phyloP scores from a whole-genome alignment of 1,140 invertebrate genomes.

The Bombus cullumanus region DNA sequence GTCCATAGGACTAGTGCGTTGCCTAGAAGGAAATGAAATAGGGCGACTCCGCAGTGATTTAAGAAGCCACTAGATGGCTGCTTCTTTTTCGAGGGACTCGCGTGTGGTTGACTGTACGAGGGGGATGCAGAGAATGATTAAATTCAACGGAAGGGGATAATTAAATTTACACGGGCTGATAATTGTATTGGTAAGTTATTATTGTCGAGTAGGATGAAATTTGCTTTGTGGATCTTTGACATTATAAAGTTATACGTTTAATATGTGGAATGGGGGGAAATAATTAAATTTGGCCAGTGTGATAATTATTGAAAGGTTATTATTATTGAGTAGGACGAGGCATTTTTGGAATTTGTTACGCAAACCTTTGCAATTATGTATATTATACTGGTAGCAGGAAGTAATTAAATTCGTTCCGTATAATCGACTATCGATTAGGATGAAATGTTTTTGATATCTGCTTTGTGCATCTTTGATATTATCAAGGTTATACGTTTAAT shows the following conservation, averaged over 20 bases:
- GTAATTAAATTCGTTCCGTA: not conserved
- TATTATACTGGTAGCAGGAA: no score
- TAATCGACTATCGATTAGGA: not conserved
- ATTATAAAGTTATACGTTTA: not conserved
- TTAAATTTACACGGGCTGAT: not conserved
- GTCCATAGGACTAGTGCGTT: slow-evolving; percentile 54
- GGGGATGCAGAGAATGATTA: not conserved
- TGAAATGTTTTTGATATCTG: no score
- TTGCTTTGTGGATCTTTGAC: not conserved
- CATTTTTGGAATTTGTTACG: no score
- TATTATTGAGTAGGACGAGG: no score
- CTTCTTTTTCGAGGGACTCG: not conserved
- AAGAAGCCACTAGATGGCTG: not conserved
- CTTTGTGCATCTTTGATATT: not conserved
- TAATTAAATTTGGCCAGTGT: not conserved
- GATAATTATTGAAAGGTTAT: not conserved
- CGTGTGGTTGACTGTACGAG: not conserved
- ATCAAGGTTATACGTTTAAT: not conserved
- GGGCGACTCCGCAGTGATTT: slow-evolving; percentile 18
- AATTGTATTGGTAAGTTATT: not conserved
- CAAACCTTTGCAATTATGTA: no score
- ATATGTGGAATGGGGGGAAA: no score
- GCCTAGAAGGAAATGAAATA: slow-evolving; percentile 52
- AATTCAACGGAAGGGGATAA: not conserved
- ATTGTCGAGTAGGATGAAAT: not conserved